phyloP scores from a whole-genome alignment of 2,113 vertebrate genomes.

The Xenopus laevis region DNA sequence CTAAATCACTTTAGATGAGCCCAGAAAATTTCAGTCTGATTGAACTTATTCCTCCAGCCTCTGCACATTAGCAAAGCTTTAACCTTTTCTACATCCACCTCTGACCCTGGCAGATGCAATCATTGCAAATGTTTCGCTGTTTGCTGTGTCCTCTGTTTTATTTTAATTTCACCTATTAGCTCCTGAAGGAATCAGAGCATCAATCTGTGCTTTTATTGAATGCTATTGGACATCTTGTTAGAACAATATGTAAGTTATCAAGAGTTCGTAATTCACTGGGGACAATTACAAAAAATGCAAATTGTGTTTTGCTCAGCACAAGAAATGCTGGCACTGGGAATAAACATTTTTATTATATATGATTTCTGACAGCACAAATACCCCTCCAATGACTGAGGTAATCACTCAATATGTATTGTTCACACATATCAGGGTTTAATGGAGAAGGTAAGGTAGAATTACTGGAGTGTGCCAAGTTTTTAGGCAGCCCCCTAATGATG shows the following conservation, averaged over 20 bases:
- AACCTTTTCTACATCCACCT: constrained; percentile 6
- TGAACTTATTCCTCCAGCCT: constrained; percentile 16
- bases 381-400: too few relatives aligned
- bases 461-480: too few relatives aligned
- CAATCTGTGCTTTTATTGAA: constrained; percentile 15
- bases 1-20: constrained; percentile 25
- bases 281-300: constrained; percentile 3
- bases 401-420: too few relatives aligned
- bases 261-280: too few relatives aligned
- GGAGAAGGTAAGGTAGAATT: too few relatives aligned
- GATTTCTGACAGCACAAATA: not conserved
- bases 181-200: not conserved
- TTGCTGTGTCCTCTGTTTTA: not conserved
- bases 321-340: not conserved
- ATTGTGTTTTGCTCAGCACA: not conserved
- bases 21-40: constrained; percentile 37
- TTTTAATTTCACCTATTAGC: constrained; percentile 27
- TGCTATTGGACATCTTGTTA: not conserved
- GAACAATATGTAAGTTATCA: not conserved
- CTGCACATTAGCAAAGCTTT: constrained; percentile 12
- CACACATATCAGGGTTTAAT: too few relatives aligned
- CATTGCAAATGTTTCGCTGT: constrained; percentile 21
- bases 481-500: too few relatives aligned
- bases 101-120: constrained; percentile 34
- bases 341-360: not conserved